Base-by-base conservation (phyloP, 2,797 vertebrate species). In the Pithecia hirsuta region DNA sequence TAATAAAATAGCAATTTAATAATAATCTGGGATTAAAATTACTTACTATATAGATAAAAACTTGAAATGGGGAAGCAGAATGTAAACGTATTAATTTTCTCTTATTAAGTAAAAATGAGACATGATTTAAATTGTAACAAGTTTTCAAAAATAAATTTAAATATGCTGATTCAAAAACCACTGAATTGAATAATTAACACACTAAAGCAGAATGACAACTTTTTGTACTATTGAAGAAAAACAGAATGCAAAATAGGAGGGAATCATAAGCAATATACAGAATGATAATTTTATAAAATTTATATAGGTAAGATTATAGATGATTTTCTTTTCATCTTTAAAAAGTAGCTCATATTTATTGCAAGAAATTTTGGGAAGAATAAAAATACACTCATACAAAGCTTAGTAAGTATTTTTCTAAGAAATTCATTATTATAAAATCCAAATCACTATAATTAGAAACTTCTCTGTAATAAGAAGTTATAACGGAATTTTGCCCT, bases 41-140 rank as follows among this genome's bases (percentile, higher is more conserved):
- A 75, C 6, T 72, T 67, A 50, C 44, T 80, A 7, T 46, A 79
- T 24, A 24, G 46, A 39, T 44, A 83, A 79, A 28, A 86, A 41
- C 15, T 41, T 83, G n/a, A 89, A 95, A 36, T 55, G 10, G 17
- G 7, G 15, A 8, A 74, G 39, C 19, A 41, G 50, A 92, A 79
- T 52, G 1, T 36, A 84, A 94, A 70, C 39, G 3, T 64, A 41
- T 72, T 85, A 33, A 57, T 61, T 76, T 82, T 79, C 13, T 88
- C 64, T 82, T 85, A 78, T 79, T 93, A 93, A 39, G 6, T 70
- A 88, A 75, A 48, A 95, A 64, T 50, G 91, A 96, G 86, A 78
- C 7, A 41, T 15, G 26, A 90, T 59, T 78, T 82, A 89, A 97
- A 39, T 36, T 76, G 0, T 76, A 70, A 80, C 14, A 78, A 70